phyloP scores from a whole-genome alignment of 2,113 vertebrate species.

The Campylomormyrus tamandua region DNA sequence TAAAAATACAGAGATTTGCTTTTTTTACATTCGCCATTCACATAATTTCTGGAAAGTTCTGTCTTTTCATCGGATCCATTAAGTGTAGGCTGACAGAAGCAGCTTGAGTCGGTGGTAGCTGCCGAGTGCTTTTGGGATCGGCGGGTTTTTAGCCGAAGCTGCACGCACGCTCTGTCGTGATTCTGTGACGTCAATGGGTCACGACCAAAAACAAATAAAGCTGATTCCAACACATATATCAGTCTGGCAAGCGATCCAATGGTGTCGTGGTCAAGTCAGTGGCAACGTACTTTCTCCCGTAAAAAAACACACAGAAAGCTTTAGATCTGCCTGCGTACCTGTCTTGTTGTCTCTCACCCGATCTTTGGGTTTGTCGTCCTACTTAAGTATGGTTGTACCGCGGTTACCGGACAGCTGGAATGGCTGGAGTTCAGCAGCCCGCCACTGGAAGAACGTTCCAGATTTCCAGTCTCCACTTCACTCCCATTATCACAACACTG shows the following conservation, averaged over 20 bases:
- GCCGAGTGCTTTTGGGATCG: not conserved
- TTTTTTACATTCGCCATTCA: constrained; percentile 23
- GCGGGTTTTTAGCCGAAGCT: not conserved
- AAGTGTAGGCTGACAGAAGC: not conserved
- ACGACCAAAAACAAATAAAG: not conserved
- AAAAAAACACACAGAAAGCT: not conserved
- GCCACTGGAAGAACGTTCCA: not conserved
- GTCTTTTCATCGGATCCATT: not conserved
- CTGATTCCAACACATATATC: not conserved
- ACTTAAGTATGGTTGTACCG: not conserved
- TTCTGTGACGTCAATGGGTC: not conserved
- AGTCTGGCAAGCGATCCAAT: not conserved
- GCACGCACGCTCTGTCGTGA: not conserved
- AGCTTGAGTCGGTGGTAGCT: no score
- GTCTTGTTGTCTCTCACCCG: not conserved
- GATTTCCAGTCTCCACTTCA: constrained; percentile 10
- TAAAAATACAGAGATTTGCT: constrained; percentile 25
- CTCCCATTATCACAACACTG: constrained; percentile 20
- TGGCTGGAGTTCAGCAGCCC: not conserved
- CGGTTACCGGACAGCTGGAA: not conserved
- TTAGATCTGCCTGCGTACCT: not conserved
- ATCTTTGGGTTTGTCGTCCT: not conserved
- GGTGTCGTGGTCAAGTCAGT: not conserved
- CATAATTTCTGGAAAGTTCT: constrained; percentile 12
- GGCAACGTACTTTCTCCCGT: not conserved